Conservation (phyloP, 1,140 invertebrate genomes). For the Papilio helenus region DNA sequence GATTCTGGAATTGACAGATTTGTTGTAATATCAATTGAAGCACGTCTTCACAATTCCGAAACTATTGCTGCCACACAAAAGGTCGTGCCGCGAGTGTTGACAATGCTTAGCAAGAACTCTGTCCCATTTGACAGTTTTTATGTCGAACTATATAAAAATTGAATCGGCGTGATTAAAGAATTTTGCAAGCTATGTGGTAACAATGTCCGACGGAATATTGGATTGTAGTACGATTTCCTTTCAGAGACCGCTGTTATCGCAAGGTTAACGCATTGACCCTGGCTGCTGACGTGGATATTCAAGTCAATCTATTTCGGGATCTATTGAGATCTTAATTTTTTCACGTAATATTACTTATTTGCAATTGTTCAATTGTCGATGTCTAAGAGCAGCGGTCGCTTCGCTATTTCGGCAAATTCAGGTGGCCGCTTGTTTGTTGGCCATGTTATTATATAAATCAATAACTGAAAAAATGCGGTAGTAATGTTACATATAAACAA, state of each 20-base stretch:
- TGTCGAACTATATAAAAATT: conserved; percentile 19
- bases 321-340: neutral
- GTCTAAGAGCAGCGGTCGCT: neutral
- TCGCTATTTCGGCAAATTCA: too few relatives aligned
- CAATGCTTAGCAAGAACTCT: conserved; percentile 1
- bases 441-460: too few relatives aligned
- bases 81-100: conserved; percentile 8
- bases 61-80: conserved; percentile 19
- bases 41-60: conserved; percentile 28
- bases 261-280: conserved; percentile 43
- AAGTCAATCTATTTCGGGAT: conserved; percentile 31
- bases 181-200: conserved; percentile 35
- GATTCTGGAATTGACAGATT: neutral
- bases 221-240: conserved; percentile 44
- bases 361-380: too few relatives aligned
- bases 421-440: too few relatives aligned
- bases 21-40: conserved; percentile 22
- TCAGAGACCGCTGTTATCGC: conserved; percentile 43
- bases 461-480: too few relatives aligned
- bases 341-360: too few relatives aligned
- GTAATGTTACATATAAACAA: neutral
- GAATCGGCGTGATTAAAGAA: conserved; percentile 22
- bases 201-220: conserved; percentile 22
- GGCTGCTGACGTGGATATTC: conserved; percentile 19
- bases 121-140: conserved; percentile 21